Percentiles rank a stretch among this genome's conserved stretches.
These are phyloP conservation scores for Drosophila kikkawai DNA, from an alignment of 1,140 invertebrate species.

Conservation along the genomic window DNA sequence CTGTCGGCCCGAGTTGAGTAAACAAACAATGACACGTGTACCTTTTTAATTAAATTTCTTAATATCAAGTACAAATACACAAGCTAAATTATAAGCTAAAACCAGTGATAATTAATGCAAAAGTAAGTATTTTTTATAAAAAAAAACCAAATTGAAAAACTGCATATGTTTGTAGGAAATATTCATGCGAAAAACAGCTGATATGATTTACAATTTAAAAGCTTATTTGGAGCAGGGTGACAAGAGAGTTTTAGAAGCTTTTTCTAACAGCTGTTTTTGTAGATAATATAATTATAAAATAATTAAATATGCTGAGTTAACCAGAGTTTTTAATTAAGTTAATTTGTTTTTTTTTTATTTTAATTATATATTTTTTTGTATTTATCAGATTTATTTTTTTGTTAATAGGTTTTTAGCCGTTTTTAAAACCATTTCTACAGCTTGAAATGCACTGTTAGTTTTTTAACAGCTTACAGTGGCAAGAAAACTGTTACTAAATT, in stretches of 20 bases:
- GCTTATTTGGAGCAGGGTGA: conserved; percentile 1
- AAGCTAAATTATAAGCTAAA: not conserved
- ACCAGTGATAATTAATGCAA: not conserved
- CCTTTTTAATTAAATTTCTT: not conserved
- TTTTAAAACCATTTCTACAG: not conserved
- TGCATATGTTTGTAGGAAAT: not conserved
- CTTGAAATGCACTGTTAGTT: not conserved
- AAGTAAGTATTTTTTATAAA: not conserved
- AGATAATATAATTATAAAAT: not conserved
- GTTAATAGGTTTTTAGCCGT: not conserved
- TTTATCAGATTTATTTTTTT: not conserved
- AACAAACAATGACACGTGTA: conserved; percentile 7
- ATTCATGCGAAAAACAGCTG: conserved; percentile 32
- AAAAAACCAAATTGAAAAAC: not conserved
- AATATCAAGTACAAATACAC: not conserved
- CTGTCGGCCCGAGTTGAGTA: conserved; percentile 2
- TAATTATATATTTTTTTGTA: not conserved
- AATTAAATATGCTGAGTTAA: not conserved
- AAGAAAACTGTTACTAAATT: not conserved
- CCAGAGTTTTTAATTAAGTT: not conserved
- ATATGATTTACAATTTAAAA: conserved; percentile 31
- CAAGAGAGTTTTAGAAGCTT: conserved; percentile 4
- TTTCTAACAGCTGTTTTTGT: not conserved
- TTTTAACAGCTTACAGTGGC: not conserved
- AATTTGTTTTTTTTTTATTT: not conserved